phyloP scores from a whole-genome alignment of 2,888 invertebrate species.

The Yponomeuta sedellus region DNA sequence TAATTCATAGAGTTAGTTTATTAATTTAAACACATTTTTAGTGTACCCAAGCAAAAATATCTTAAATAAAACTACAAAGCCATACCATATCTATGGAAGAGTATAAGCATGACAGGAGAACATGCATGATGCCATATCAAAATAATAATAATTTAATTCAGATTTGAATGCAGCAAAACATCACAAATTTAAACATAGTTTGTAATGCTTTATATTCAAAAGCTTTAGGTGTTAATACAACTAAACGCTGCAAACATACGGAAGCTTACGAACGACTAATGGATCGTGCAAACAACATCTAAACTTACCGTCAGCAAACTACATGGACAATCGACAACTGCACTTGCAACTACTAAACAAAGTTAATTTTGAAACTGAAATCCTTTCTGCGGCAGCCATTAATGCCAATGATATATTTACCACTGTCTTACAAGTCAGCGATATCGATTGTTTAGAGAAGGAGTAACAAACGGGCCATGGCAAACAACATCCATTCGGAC shows the following conservation, averaged over 20 bases:
- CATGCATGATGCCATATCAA: neutral
- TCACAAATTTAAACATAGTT: neutral
- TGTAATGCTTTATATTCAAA: neutral
- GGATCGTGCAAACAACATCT: slow-evolving; percentile 24
- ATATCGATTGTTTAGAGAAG: slow-evolving; percentile 66
- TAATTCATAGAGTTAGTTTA: neutral
- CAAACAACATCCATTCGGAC: slow-evolving; percentile 59
- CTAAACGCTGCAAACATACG: neutral
- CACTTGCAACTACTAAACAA: slow-evolving; percentile 57
- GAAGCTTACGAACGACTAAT: neutral
- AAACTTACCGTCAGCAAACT: slow-evolving; percentile 62
- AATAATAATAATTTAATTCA: neutral
- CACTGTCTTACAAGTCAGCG: slow-evolving; percentile 49
- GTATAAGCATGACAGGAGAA: neutral
- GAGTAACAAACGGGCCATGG: slow-evolving; percentile 55
- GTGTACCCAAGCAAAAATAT: neutral
- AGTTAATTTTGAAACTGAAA: slow-evolving; percentile 61
- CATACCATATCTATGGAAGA: slow-evolving; percentile 37
- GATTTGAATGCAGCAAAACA: neutral
- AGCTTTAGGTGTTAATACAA: neutral
- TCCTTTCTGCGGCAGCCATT: slow-evolving; percentile 73
- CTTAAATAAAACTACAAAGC: slow-evolving; percentile 34
- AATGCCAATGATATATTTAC: slow-evolving; percentile 48
- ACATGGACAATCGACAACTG: slow-evolving; percentile 72
- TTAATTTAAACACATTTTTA: too few relatives aligned